phyloP scores from a whole-genome alignment of 2,797 vertebrate species.

The Takifugu rubripes region DNA sequence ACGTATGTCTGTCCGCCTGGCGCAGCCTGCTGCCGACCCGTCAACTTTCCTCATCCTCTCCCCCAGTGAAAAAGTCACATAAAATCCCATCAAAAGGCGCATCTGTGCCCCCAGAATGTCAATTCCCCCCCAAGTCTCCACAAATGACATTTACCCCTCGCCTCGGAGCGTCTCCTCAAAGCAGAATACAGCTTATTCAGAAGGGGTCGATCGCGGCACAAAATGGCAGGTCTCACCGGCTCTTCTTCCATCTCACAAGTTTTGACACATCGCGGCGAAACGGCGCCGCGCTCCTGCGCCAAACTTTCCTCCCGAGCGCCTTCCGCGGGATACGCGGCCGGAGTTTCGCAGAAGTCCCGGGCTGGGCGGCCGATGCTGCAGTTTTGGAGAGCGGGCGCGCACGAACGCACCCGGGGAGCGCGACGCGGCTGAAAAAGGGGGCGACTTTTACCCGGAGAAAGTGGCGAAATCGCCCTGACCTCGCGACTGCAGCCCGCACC shows the following conservation, averaged over 20 bases:
- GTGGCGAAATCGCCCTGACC: no score
- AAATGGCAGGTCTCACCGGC: slow-evolving; percentile 93
- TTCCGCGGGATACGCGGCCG: slow-evolving; percentile 21
- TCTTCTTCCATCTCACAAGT: slow-evolving; percentile 83
- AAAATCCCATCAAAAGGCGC: slow-evolving; percentile 1
- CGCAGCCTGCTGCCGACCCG: slow-evolving; percentile 29
- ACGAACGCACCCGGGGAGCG: slow-evolving; percentile 4
- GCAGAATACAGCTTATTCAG: slow-evolving; percentile 75
- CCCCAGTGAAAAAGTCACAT: slow-evolving; percentile 2
- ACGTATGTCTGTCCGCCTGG: slow-evolving; percentile 29
- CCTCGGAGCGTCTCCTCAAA: slow-evolving; percentile 71
- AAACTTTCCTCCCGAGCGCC: slow-evolving; percentile 65
- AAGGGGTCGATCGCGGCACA: slow-evolving; percentile 85
- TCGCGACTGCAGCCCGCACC: no score
- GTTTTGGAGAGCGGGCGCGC: slow-evolving; percentile 24
- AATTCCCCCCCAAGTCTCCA: slow-evolving; percentile 34
- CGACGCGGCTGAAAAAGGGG: neutral
- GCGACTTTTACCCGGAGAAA: no score
- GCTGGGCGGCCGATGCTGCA: slow-evolving; percentile 15
- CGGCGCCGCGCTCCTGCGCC: slow-evolving; percentile 29
- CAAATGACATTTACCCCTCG: slow-evolving; percentile 73
- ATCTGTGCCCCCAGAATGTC: slow-evolving; percentile 15
- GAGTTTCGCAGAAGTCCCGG: slow-evolving; percentile 37
- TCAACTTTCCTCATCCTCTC: slow-evolving; percentile 55
- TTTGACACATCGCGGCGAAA: slow-evolving; percentile 74